Evolutionary conservation across 2,888 invertebrate species (phyloP), one percentile per base, ranked within the genome.

Genomic region (Meandrusa payeni): DNA sequence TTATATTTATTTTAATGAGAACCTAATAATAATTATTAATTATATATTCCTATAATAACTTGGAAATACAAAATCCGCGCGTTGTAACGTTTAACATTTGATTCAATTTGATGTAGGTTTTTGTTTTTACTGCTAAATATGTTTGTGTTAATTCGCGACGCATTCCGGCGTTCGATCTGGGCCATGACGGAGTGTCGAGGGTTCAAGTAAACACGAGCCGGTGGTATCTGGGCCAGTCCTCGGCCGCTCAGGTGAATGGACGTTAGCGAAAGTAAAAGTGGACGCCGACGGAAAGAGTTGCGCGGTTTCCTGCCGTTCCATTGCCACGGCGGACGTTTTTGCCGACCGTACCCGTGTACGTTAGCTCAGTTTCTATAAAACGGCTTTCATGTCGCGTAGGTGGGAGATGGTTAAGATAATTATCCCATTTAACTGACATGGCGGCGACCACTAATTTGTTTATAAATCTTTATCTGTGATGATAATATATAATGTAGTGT

Each of bases 201-300:
- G 49, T 52, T 46, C 39, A 49, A 46, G 51, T 54, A 50, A 55
- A 54, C 50, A 50, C 37, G 32, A 41, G 32, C 15, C 9, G 38
- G 32, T 44, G 39, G 32, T 50, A 58, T 59, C 55, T 61, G 63
- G 67, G 55, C 48, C 63, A 54, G 41, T 47, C 50, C 53, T 47
- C 45, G 55, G 60, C 57, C 56, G 61, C 51, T 62, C 70, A 75
- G 79, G 81, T 80, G 79, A 81, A 80, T 60, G 81, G 63, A 71
- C 78, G 62, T 50, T 55, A 62, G 76, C 69, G 79, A 82, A 83
- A 83, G 82, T 81, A 81, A 83, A 81, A 82, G 81, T 80, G 72
- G 65, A 56, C 59, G 56, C 40, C 55, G 52, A 55, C 69, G 63
- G 70, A 72, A 66, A 70, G 69, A 66, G 60, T 61, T 57, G 55